These are phyloP conservation scores for Criorhina ranunculi DNA, from an alignment of 2,888 invertebrate species.

Conservation along the genomic window DNA sequence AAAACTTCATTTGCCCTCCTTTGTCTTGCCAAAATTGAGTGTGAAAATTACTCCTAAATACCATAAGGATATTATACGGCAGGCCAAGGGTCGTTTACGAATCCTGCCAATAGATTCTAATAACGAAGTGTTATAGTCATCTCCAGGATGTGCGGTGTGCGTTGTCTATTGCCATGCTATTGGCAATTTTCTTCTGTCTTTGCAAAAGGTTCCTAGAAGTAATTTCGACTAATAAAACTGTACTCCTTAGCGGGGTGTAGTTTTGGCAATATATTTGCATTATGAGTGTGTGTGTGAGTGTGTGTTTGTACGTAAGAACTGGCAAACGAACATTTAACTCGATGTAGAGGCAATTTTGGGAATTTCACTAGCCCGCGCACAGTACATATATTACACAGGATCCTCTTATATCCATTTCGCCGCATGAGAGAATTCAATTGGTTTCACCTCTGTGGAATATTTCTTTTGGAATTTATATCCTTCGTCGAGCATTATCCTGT, in stretches of 20 bases:
- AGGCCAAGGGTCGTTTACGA: constrained; percentile 66
- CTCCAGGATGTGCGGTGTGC: constrained; percentile 2
- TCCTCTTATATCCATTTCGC: background rate
- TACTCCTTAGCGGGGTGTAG: constrained; percentile 15
- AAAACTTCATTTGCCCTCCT: constrained; percentile 68
- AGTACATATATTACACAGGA: constrained; percentile 45
- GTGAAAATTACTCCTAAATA: constrained; percentile 69
- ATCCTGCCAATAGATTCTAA: constrained; percentile 75
- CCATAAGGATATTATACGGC: constrained; percentile 67
- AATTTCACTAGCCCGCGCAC: constrained; percentile 31
- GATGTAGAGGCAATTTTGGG: constrained; percentile 43
- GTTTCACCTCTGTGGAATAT: constrained; percentile 65
- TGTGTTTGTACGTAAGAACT: no score
- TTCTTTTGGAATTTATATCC: constrained; percentile 67
- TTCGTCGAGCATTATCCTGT: constrained; percentile 35
- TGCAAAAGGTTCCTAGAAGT: constrained; percentile 15
- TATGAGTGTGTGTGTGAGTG: background rate
- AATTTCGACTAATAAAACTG: constrained; percentile 45
- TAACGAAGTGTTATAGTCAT: constrained; percentile 65
- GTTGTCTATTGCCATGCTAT: constrained; percentile 23
- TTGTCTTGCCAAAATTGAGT: constrained; percentile 55
- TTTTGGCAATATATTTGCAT: constrained; percentile 44
- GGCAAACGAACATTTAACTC: constrained; percentile 51
- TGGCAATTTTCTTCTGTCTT: constrained; percentile 34
- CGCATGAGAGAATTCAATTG: constrained; percentile 59